Evolutionary conservation across 2,797 vertebrate genomes (phyloP), one percentile per base, ranked within the genome.

Genomic region (Neomorphus geoffroyi): DNA sequence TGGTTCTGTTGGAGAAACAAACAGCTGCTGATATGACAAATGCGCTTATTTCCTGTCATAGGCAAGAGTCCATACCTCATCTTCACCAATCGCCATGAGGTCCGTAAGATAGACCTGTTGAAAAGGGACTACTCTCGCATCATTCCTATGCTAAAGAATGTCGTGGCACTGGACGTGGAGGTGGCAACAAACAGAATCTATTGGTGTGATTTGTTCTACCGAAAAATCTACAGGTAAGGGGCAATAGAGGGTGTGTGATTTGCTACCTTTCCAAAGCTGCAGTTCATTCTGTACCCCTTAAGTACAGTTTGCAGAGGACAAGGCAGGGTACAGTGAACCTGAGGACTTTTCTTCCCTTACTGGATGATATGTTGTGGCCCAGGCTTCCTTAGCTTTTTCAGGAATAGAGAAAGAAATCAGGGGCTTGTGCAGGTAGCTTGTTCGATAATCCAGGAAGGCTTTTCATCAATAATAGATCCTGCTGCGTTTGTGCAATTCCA

Each of bases 1-100:
- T 16, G 46, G 41, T 26, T 86, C 39, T 53, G 24, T 5, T 83
- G 13, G 66, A 65, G 66, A 71, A 58, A 79, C 24, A 32, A 48
- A 73, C 66, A 87, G 86, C 71, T 92, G 90, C 73, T 94, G 11
- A 77, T 75, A 54, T 84, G 81, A 77, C 58, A 78, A 32, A 64
- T 51, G 65, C 7, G 2, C 28, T 88, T 92, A 45, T 88, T 77
- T 90, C 85, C 54, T 87, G 69, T 94, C 94, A 65, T 87, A 98
- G 99, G 99, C 90, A 99, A 98, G 95, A 99, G 98, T 91, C 99
- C 99, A 0, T 99, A 99, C 93, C 98, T 99, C 70, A 98, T 99
- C 97, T 99, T 99, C 97, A 99, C 99, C 81, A 99, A 99, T 96
- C 99, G 99, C 9, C 99, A 99, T 0, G 99, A 99, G 97, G 99